phyloP scores from a whole-genome alignment of 2,113 vertebrate genomes.

The Pterocles orientalis region DNA sequence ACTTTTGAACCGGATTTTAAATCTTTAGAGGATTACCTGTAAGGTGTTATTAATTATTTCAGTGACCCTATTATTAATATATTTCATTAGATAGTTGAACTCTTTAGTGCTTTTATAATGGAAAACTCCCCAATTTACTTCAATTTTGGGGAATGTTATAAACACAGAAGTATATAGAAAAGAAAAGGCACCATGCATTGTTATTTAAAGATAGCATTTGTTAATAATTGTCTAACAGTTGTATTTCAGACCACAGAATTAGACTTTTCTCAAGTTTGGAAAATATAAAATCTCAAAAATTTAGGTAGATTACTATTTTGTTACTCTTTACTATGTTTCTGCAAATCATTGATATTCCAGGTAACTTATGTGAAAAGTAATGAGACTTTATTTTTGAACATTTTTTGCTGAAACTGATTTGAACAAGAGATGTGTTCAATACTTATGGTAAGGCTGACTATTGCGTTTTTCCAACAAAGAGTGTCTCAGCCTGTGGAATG shows the following conservation, averaged over 20 bases:
- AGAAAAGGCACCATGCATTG: neutral
- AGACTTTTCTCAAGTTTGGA: neutral
- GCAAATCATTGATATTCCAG: neutral
- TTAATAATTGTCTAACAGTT: neutral
- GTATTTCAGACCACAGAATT: neutral
- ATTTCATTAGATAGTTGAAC: neutral
- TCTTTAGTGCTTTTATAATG: neutral
- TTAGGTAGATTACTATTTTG: neutral
- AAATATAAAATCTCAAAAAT: neutral
- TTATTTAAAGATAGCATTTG: neutral
- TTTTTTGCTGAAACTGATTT: neutral
- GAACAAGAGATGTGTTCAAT: neutral
- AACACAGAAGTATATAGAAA: neutral
- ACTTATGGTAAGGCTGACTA: neutral
- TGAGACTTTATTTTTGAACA: neutral
- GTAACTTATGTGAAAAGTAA: neutral
- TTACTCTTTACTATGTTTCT: neutral
- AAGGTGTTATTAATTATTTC: neutral
- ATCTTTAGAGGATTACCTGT: neutral
- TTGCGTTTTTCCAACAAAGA: neutral
- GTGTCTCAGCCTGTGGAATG: neutral
- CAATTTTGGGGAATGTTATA: neutral
- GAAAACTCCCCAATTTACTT: neutral
- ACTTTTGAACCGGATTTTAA: neutral
- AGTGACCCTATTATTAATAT: neutral